Evolutionary conservation across 2,113 vertebrate species (phyloP).

Genomic region (Casuarius casuarius): DNA sequence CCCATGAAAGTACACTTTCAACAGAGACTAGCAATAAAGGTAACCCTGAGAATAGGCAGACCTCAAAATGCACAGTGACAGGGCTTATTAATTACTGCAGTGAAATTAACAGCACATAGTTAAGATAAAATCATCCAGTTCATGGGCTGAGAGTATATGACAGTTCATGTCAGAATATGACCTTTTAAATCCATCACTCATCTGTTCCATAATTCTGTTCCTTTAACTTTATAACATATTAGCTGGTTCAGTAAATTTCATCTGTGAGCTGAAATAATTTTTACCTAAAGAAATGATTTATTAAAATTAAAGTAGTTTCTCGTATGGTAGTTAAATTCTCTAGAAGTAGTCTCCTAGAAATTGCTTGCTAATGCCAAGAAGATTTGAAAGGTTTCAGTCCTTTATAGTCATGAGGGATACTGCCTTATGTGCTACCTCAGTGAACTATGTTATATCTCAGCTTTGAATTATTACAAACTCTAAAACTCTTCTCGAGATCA

Average conservation of each 20-base stretch:
- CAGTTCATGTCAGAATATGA: neutral
- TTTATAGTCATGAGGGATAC: neutral
- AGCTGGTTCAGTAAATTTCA: conserved; percentile 19
- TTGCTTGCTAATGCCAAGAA: neutral
- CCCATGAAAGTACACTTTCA: conserved; percentile 24
- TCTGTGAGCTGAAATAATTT: neutral
- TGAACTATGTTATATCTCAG: neutral
- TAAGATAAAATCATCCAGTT: conserved; percentile 52
- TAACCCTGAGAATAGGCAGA: conserved; percentile 51
- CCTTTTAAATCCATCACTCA: conserved; percentile 5
- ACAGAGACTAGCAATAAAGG: conserved; percentile 38
- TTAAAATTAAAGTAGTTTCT: neutral
- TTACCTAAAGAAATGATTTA: neutral
- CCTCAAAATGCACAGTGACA: conserved; percentile 32
- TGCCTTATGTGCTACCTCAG: neutral
- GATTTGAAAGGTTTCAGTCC: neutral
- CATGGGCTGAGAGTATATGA: conserved; percentile 14
- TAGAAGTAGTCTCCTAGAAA: neutral
- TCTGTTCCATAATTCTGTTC: conserved; percentile 12
- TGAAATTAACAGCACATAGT: conserved; percentile 62
- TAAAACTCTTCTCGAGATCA: neutral
- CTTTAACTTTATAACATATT: conserved; percentile 26
- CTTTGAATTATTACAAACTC: neutral
- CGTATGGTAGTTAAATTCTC: neutral
- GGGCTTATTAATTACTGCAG: conserved; percentile 61